Base-by-base conservation (phyloP, 1,140 invertebrate genomes). In the Zeugodacus cucurbitae region DNA sequence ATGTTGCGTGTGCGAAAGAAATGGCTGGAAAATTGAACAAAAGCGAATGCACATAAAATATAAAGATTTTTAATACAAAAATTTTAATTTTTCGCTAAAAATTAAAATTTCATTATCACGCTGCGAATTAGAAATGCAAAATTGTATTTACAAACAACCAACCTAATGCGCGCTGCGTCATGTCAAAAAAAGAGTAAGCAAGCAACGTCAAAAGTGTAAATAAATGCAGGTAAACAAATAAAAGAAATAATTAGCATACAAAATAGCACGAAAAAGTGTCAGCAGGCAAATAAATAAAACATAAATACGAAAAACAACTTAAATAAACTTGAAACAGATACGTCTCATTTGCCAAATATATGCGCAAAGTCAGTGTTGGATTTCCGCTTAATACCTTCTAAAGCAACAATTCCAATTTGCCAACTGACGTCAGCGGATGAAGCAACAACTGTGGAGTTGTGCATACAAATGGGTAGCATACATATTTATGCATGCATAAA, bases 341-440 rank as follows among this genome's bases (percentile, higher is more conserved):
- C n/a, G 20, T 44, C 48, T 82, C 44, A 82, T 82, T 48, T 82
- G n/a, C 41, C 29, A 48, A 82, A 82, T 48, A 26, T 82, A 82
- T 48, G 41, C 74, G 74, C 74, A 54, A 82, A 54, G 5, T n/a
- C n/a, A n/a, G 74, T 82, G 41, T 48, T 82, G 74, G 11, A 41
- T 82, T 82, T 82, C 74, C 74, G 74, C 41, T 82, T 48, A 82
- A 37, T 41, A 22, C 74, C 34, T 82, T 82, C 48, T 37, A 82
- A n/a, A 48, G 41, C 41, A 82, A 29, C 37, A 82, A 82, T 41
- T 14, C 74, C 1, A 70, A 22, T 14, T 34, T 34, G 26, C 2
- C 64, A 8, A 48, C 74, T 82, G 74, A 82, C 41, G 74, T 82
- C 74, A 82, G 26, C 74, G 74, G 37, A 48, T 82, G 74, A 48